Evolutionary conservation across 2,888 invertebrate genomes (phyloP), one percentile per base, ranked within the genome.

Genomic region (Anagyrus pseudococci): DNA sequence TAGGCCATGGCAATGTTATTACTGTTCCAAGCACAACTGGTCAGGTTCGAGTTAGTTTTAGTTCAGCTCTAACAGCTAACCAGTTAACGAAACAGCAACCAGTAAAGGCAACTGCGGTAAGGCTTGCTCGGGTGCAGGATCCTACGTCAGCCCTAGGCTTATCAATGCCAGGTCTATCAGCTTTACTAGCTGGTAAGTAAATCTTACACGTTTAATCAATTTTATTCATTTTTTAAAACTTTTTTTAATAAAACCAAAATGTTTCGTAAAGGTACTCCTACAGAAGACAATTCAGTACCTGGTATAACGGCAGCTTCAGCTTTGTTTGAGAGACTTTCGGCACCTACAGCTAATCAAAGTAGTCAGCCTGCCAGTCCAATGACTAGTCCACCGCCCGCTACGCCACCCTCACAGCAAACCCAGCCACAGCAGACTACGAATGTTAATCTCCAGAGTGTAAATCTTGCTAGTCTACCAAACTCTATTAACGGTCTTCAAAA

Each of bases 401-500:
- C 67, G 1, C 61, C 67, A 13, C 64, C 67, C 4, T 41, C 56
- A 1, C 58, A 55, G 10, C 33, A 19, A 10, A 22, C n/a, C 1
- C 57, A 54, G 10, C 66, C 59, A 23, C 62, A 59, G 26, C 66
- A 66, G n/a, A n/a, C 67, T 1, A 84, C 82, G 19, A 83, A 84
- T 58, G 80, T 85, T 6, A 85, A 85, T 75, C 81, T 88, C 59
- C 88, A 91, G 83, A 89, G 91, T 71, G 85, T 92, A 69, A 91
- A 91, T 80, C 83, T 92, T 70, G 87, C 91, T 56, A 87, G 86
- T 75, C 79, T 88, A 66, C 87, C 87, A 71, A 87, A 83, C 71
- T 76, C 81, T 19, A 80, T 91, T 58, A 88, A 91, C 66, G 90
- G 90, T 26, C 82, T 92, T 53, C 92, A 92, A 78, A 92, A 91